Conservation (phyloP, 2,113 vertebrate species). For the Tricholaema leucomelas region DNA sequence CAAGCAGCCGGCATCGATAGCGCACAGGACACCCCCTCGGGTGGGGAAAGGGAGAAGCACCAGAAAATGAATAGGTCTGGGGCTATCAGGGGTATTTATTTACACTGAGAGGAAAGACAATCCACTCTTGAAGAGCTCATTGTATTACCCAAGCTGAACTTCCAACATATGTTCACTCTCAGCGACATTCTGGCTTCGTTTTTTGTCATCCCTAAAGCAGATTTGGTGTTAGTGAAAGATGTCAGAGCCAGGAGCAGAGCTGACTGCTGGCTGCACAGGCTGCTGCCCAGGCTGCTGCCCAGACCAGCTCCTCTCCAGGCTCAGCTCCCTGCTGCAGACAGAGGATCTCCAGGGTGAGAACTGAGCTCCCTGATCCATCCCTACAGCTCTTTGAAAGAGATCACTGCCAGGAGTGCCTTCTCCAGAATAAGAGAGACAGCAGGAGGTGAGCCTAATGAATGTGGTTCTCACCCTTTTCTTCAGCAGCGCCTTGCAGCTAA, state of each 20-base stretch:
- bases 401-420: not conserved
- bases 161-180: conserved; percentile 53
- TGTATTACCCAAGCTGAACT: conserved; percentile 55
- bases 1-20: conserved; percentile 43
- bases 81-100: conserved; percentile 35
- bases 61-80: conserved; percentile 47
- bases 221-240: conserved; percentile 46
- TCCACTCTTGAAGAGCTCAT: conserved; percentile 14
- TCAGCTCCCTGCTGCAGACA: not conserved
- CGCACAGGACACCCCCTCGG: not conserved
- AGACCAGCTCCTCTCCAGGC: not conserved
- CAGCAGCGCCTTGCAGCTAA: not conserved
- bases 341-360: conserved; percentile 24
- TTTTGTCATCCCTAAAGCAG: not conserved
- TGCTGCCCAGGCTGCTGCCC: conserved; percentile 29
- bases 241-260: not conserved
- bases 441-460: not conserved
- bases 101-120: conserved; percentile 41
- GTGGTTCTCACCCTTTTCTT: not conserved
- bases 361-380: not conserved
- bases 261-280: fast-evolving
- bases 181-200: conserved; percentile 8
- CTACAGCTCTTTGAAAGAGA: not conserved
- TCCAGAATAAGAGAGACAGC: not conserved
- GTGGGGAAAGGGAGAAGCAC: not conserved